Percentiles rank a stretch among this genome's conserved stretches.
These are phyloP conservation scores for Caenorhabditis brenneri DNA, from an alignment of 1,140 invertebrate species.

Conservation along the genomic window DNA sequence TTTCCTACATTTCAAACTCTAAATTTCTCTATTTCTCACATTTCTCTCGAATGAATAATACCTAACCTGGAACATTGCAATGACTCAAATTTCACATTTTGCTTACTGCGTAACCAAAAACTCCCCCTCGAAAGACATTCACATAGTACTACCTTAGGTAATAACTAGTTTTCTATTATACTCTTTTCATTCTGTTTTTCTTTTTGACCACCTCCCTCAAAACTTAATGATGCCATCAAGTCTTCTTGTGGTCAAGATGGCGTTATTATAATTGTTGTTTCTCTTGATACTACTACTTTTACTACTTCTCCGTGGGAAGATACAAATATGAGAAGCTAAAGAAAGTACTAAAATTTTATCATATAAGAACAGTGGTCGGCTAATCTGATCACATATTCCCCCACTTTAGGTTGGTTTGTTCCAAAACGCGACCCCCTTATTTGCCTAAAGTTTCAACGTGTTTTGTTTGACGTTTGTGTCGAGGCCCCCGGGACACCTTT, in stretches of 20 bases:
- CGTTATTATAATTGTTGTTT: neutral
- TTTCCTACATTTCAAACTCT: neutral
- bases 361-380: neutral
- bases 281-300: neutral
- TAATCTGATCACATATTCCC: slow-evolving; percentile 4
- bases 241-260: slow-evolving; percentile 6
- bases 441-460: slow-evolving; percentile 37
- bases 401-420: neutral
- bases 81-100: slow-evolving; percentile 25
- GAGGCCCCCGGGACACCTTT: slow-evolving; percentile 8
- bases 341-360: neutral
- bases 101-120: neutral
- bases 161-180: slow-evolving; percentile 6
- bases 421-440: neutral
- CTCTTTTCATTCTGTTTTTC: neutral
- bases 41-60: slow-evolving; percentile 17
- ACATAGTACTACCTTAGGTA: neutral
- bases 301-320: neutral
- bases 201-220: neutral
- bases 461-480: slow-evolving; percentile 38
- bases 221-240: slow-evolving; percentile 21
- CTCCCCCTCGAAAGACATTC: neutral
- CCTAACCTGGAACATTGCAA: slow-evolving; percentile 14
- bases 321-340: neutral
- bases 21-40: neutral